Percentiles rank a stretch among this genome's conserved stretches.
phyloP scores from a whole-genome alignment of 2,888 invertebrate genomes.

The Ochlodes sylvanus region DNA sequence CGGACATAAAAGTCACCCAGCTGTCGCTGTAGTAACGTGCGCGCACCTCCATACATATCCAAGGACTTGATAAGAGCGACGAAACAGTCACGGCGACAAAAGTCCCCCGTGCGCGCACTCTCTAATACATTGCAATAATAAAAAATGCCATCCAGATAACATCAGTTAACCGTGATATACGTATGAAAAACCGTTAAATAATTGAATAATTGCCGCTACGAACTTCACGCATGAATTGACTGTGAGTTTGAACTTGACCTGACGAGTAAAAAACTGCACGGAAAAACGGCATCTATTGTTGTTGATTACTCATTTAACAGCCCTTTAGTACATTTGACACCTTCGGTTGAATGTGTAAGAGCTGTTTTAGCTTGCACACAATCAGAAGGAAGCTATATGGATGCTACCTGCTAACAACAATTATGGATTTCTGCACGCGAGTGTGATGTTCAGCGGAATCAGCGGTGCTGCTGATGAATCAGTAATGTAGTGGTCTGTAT shows the following conservation, averaged over 20 bases:
- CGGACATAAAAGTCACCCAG: too few relatives aligned
- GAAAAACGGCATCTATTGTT: constrained; percentile 33
- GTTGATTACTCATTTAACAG: constrained; percentile 22
- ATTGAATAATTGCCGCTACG: constrained; percentile 34
- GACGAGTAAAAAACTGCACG: constrained; percentile 41
- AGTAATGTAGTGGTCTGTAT: neutral
- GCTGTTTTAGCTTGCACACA: constrained; percentile 11
- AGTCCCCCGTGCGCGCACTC: too few relatives aligned
- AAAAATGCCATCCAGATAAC: neutral
- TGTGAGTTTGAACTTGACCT: constrained; percentile 54
- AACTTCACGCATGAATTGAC: constrained; percentile 51
- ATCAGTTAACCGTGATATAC: constrained; percentile 14
- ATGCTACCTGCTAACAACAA: constrained; percentile 19
- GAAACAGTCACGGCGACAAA: too few relatives aligned
- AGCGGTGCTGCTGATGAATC: constrained; percentile 17
- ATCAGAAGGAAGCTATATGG: constrained; percentile 26
- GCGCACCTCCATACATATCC: too few relatives aligned
- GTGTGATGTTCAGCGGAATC: neutral
- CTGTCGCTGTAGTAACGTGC: too few relatives aligned
- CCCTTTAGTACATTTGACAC: neutral
- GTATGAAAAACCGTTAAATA: constrained; percentile 12
- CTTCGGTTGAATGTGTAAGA: neutral
- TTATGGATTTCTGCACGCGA: constrained; percentile 34
- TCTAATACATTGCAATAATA: too few relatives aligned
- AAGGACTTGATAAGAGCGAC: too few relatives aligned